Base-by-base conservation (phyloP, 2,888 invertebrate species). In the Lithodes maja region DNA sequence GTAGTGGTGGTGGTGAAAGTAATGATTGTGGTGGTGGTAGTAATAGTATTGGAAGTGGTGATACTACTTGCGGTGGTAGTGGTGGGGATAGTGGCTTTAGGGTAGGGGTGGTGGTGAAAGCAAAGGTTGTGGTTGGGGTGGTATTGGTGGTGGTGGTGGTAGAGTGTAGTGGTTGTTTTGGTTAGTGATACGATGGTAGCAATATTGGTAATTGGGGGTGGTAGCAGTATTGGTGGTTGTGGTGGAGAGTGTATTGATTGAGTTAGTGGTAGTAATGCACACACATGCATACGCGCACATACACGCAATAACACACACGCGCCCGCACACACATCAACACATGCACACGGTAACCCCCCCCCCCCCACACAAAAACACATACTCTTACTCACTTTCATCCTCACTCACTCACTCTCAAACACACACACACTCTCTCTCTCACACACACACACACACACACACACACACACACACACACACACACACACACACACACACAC, bases 401-500 rank as follows among this genome's bases (percentile, higher is more conserved):
- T 7, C 12, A 61, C 61, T 7, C 61, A 61, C 61, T 7, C 12
- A 61, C 12, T 12, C 61, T 61, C 61, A 61, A 61, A 61, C 12
- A n/a, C 12, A 71, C 17, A 71, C 71, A 71, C 17, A 7, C 3
- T 71, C 12, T n/a, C 3, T n/a, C 7, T n/a, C 7, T n/a, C 7
- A n/a, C n/a, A n/a, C 71, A 71, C 71, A 71, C n/a, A 71, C 71
- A 71, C n/a, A 71, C 3, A 71, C n/a, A 71, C 71, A 71, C 3
- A 71, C 71, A 71, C 15, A 71, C 71, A 71, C 15, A 71, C 71
- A 71, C n/a, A n/a, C 71, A 71, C n/a, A 71, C 71, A 71, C 71
- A 71, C 61, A 61, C 61, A 61, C 61, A 61, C 61, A 61, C 61
- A 61, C 61, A 61, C 61, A 61, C 61, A 61, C 61, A 61, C 33